Percentiles rank a stretch among this genome's conserved stretches.
These are phyloP conservation scores for Epinephelus malabaricus DNA, from an alignment of 2,797 vertebrate species.

Conservation along the genomic window DNA sequence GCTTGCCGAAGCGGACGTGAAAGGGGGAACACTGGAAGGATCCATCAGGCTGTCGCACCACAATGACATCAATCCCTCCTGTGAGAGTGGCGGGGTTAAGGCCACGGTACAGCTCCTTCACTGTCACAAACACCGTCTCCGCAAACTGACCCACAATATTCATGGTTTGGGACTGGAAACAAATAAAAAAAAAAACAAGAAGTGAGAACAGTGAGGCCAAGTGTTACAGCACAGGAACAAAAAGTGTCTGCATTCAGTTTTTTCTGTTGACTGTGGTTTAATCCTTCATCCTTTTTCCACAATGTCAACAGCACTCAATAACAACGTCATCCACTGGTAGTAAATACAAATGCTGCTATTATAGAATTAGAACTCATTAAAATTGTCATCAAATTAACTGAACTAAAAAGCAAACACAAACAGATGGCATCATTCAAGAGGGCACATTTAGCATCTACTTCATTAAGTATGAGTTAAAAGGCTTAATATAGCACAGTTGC, in stretches of 20 bases:
- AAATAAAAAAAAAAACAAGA: slow-evolving; percentile 21
- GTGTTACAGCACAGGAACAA: neutral
- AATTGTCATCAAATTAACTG: neutral
- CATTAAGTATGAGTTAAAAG: neutral
- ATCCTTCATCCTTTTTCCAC: neutral
- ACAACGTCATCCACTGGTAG: neutral
- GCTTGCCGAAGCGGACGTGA: slow-evolving; percentile 96
- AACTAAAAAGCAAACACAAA: neutral
- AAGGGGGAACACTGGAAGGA: slow-evolving; percentile 96
- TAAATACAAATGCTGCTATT: neutral
- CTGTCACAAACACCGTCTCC: slow-evolving; percentile 91
- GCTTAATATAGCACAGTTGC: neutral
- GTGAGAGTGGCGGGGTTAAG: slow-evolving; percentile 95
- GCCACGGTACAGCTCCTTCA: slow-evolving; percentile 93
- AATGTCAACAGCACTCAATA: neutral
- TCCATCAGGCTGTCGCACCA: slow-evolving; percentile 93
- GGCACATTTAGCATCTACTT: neutral
- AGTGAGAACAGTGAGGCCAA: slow-evolving; percentile 13
- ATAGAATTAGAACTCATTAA: neutral
- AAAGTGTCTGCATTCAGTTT: neutral
- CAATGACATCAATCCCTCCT: slow-evolving; percentile 94
- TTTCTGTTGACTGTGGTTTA: slow-evolving; percentile 1
- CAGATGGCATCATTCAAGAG: neutral
- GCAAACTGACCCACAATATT: slow-evolving; percentile 96
- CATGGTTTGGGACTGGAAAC: slow-evolving; percentile 89